Conservation (phyloP, 2,113 vertebrate genomes). For the Grammomys dolichurus region DNA sequence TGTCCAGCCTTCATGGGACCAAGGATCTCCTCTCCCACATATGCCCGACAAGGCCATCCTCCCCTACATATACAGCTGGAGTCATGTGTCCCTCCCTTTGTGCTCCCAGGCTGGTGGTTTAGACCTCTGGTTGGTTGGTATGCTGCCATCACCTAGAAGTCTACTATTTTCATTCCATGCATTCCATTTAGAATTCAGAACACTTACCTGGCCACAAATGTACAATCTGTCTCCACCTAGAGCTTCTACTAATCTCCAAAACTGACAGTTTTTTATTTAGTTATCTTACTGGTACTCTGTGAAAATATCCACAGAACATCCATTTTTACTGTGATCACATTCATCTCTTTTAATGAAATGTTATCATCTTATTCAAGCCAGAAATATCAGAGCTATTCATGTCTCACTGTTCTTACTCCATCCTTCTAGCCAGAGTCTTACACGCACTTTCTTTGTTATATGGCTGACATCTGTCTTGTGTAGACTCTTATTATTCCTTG, state of each 20-base stretch:
- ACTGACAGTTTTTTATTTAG: neutral
- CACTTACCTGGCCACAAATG: neutral
- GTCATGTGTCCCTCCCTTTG: no score
- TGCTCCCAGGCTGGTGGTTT: no score
- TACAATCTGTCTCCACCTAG: slow-evolving; percentile 31
- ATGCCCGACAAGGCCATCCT: no score
- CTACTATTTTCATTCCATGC: neutral
- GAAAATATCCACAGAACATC: neutral
- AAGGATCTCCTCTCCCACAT: no score
- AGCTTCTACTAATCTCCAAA: neutral
- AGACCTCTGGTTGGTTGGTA: neutral
- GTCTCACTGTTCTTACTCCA: neutral
- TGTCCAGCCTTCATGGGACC: no score
- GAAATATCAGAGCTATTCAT: slow-evolving; percentile 14
- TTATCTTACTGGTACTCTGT: neutral
- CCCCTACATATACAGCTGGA: no score
- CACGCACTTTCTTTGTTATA: neutral
- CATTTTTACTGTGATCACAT: neutral
- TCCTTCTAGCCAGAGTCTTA: neutral
- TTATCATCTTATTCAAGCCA: neutral
- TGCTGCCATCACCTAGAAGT: neutral
- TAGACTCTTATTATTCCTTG: slow-evolving; percentile 28
- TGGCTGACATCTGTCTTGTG: neutral
- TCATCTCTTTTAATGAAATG: neutral
- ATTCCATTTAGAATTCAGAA: neutral